Evolutionary conservation across 2,113 vertebrate genomes (phyloP), one percentile per base, ranked within the genome.

Genomic region (Cyanoliseus patagonus): DNA sequence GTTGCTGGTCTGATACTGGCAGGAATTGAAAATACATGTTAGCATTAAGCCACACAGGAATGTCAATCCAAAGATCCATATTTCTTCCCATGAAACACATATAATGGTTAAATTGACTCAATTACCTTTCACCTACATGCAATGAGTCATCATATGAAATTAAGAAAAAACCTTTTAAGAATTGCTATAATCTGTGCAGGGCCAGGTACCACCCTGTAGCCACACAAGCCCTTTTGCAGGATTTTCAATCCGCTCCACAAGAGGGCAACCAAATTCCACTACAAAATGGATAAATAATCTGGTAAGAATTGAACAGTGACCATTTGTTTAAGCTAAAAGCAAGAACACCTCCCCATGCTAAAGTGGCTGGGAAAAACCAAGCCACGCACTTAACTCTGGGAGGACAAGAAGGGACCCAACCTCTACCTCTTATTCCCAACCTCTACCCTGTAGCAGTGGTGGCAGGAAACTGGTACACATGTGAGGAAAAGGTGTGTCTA

Each of bases 261-360:
- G 98, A 97, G 98, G 98, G 98, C 98, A 98, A 83, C 97, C 95
- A 83, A 33, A 91, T 87, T 68, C 97, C 97, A 97, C 20, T 30
- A 7, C 9, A 84, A 70, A 80, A 55, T 2, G 22, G 30, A 69
- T 19, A 61, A 79, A 75, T 13, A 23, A 25, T 18, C 17, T 44
- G 13, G 39, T 10, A n/a, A n/a, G 49, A 46, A 55, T 17, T n/a
- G 39, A 42, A 24, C 76, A 77, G 47, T 22, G 66, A 73, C 70
- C 7, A 1, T 2, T 72, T 27, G 7, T 35, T 33, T 15, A 0
- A 78, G 59, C 52, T 62, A 47, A 57, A 69, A 42, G 14, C 3
- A 63, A 24, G 46, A 22, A 1, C 4, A 11, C 17, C 35, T n/a
- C 35, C 42, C 77, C 3, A 14, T 13, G 28, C 86, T 41, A 49